Base-by-base conservation (phyloP, 1,140 invertebrate genomes). In the Neodiprion fabricii region DNA sequence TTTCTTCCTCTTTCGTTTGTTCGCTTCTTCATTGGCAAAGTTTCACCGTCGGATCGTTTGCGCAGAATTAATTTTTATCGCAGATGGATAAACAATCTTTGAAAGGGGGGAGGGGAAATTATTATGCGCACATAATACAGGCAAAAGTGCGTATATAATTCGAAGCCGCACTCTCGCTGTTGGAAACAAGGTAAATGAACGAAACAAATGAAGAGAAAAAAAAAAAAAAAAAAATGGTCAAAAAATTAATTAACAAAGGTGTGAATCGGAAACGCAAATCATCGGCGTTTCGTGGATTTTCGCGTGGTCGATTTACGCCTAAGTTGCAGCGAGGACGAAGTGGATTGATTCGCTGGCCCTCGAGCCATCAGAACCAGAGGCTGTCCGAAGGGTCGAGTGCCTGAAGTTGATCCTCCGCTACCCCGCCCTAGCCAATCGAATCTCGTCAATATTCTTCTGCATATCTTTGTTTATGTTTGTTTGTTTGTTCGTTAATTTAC, bases 351-450 rank as follows among this genome's bases (percentile, higher is more conserved):
- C 67, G 88, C 86, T 82, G 79, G 23, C 79, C 77, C 79, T 78
- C 77, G 84, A 70, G 82, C 80, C 78, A 84, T 84, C 82, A 94
- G 89, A 87, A 92, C 91, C 83, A 94, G 85, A 49, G 93, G 94
- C 81, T 94, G 93, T 80, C 93, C 93, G 83, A 94, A 95, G 53
- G 93, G 92, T 85, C 94, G 91, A 77, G 91, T 92, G 77, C 91
- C 92, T 71, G 91, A 91, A 84, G 84, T 82, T 5, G 83, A 85
- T 79, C 83, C 84, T 47, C 84, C 84, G 80, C 83, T 85, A 70
- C 83, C 83, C 21, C 83, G 77, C 79, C 83, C 84, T 85, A 79
- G 74, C 79, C 77, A 85, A 83, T 80, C 75, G 75, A 84, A 85
- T 84, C 77, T 77, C 71, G 48, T 14, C 8, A 47, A 61, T 72